Percentiles rank a stretch among this genome's conserved stretches.
These are phyloP conservation scores for Lanius collurio DNA, from an alignment of 2,113 vertebrate species.

Conservation along the genomic window DNA sequence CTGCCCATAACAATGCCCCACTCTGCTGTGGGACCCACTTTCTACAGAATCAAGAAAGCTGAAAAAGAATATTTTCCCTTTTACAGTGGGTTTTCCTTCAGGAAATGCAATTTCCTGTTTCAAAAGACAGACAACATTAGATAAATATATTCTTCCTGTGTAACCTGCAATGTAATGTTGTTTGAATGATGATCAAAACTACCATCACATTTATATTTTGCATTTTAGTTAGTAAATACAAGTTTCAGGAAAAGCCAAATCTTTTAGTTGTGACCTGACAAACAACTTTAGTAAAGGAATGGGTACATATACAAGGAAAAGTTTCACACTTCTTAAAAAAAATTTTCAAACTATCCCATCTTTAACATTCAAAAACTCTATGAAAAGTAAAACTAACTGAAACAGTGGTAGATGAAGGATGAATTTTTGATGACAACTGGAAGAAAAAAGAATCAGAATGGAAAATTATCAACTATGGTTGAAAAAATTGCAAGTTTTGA, in stretches of 20 bases:
- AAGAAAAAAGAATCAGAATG: background rate
- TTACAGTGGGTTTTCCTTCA: background rate
- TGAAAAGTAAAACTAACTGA: background rate
- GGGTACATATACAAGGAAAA: background rate
- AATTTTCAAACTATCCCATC: background rate
- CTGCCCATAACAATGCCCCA: accelerated
- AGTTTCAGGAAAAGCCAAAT: background rate
- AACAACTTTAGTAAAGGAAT: background rate
- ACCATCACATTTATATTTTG: background rate
- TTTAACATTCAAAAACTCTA: background rate
- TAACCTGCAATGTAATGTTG: background rate
- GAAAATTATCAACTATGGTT: background rate
- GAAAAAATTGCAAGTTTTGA: background rate
- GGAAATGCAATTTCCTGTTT: background rate
- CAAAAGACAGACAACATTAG: background rate
- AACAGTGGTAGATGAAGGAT: background rate
- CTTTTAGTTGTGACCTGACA: background rate
- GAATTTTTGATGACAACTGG: background rate
- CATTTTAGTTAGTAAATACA: background rate
- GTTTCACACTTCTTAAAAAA: background rate
- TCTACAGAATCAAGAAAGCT: accelerated
- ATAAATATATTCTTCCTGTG: background rate
- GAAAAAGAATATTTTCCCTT: background rate
- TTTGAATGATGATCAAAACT: background rate
- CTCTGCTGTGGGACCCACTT: background rate